Conservation (phyloP, 2,888 invertebrate species). For the Leptinotarsa tumamoca region DNA sequence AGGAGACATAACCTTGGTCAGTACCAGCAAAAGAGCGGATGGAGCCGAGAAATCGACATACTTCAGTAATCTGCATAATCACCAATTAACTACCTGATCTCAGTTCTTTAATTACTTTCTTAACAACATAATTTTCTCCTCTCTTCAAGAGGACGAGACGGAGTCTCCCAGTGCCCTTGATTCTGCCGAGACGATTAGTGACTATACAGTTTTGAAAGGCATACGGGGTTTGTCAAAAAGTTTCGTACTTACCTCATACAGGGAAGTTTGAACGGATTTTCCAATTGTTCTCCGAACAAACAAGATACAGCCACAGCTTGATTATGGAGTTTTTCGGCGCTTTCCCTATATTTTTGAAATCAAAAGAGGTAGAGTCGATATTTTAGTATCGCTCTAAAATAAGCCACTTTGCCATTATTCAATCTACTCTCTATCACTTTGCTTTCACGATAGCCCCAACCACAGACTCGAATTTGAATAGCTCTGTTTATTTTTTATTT, state of each 20-base stretch:
- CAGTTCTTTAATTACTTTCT: constrained; percentile 33
- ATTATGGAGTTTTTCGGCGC: no score
- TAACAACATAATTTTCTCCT: constrained; percentile 21
- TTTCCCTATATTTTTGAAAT: no score
- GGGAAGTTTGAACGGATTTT: no score
- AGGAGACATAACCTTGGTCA: constrained; percentile 30
- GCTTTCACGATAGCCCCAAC: no score
- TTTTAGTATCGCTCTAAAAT: no score
- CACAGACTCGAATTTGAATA: no score
- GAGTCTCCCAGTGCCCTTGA: constrained; percentile 30
- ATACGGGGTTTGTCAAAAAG: background rate
- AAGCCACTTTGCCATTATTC: no score
- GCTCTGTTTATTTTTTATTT: no score
- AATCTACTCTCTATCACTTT: no score
- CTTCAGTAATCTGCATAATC: constrained; percentile 40
- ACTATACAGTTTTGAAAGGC: background rate
- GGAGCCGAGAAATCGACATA: constrained; percentile 42
- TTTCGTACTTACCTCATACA: background rate
- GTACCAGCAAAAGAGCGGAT: constrained; percentile 33
- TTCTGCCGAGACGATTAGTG: background rate
- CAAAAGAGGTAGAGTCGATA: no score
- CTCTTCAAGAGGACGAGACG: constrained; percentile 33
- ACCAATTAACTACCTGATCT: constrained; percentile 38
- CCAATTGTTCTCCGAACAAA: no score
- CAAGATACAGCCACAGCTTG: no score